Base-by-base conservation (phyloP, 2,113 vertebrate species). In the Neotragus moschatus region DNA sequence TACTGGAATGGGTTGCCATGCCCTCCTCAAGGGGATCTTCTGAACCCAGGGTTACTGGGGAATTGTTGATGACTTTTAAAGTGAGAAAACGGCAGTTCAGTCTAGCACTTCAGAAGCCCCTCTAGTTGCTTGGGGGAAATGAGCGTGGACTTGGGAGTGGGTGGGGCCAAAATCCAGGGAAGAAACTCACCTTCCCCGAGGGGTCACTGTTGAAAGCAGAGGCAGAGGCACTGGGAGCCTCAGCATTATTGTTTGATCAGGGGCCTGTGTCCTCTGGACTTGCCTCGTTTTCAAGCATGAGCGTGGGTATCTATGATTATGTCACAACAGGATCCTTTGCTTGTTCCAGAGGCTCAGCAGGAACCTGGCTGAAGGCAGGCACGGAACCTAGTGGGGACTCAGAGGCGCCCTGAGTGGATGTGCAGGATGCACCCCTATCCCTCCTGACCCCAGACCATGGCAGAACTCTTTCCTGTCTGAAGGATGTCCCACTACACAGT, bases 321-420 rank as follows among this genome's bases (percentile, higher is more conserved):
- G 10, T 23, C 33, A 14, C 43, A 36, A 17, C 21, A 43, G 47
- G 6, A 16, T 7, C 30, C 58, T 88, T 39, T 4, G 9, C 7
- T 61, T 45, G 7, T 15, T 53, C 14, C 10, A 14, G 80, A 61
- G 16, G 21, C 43, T 91, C 51, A 14, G 26, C 1, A 19, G 66
- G 6, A 81, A 51, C n/a, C 49, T 53, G 45, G 30, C 26, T 86
- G 26, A 45, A 39, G 60, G 11, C 33, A 61, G 28, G 56, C n/a
- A 19, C 17, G 28, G 30, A 7, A 15, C 26, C 79, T 39, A 28
- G n/a, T 14, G 47, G 39, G 70, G 21, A 21, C 53, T 81, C 39
- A 17, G 25, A 43, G 1, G 4, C 0, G 0, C 6, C 7, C 51
- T 28, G 15, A 9, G 30, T 11, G 3, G n/a, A n/a, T n/a, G 45